These are phyloP conservation scores for Eubasilissa regina DNA, from an alignment of 1,140 invertebrate genomes.

Conservation along the genomic window DNA sequence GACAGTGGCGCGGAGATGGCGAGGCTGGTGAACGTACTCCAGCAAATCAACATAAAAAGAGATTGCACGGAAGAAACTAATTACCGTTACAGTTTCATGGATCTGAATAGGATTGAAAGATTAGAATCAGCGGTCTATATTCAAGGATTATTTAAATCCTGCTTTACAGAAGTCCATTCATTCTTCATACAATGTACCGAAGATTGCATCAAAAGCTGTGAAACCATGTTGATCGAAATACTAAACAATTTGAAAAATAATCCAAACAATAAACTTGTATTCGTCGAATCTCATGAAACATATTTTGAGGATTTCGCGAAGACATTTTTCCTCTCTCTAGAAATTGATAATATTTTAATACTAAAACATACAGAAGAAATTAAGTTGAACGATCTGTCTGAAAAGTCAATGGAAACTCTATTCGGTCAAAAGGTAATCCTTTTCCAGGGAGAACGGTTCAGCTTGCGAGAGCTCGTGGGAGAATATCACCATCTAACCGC, in stretches of 20 bases:
- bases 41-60: neutral
- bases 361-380: no score
- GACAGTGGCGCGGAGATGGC: neutral
- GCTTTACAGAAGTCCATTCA: no score
- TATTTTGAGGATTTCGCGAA: no score
- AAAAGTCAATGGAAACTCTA: neutral
- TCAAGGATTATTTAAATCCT: no score
- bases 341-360: no score
- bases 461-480: neutral
- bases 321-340: no score
- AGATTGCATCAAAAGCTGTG: no score
- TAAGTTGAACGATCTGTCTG: neutral
- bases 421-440: neutral
- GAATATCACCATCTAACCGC: neutral
- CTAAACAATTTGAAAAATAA: no score
- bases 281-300: no score
- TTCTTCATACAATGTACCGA: no score
- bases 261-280: no score
- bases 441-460: neutral
- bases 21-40: neutral
- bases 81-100: neutral
- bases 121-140: neutral
- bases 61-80: neutral
- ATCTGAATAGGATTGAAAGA: neutral
- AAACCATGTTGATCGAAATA: no score